phyloP scores from a whole-genome alignment of 2,113 vertebrate genomes.

The Nyctibius bracteatus region DNA sequence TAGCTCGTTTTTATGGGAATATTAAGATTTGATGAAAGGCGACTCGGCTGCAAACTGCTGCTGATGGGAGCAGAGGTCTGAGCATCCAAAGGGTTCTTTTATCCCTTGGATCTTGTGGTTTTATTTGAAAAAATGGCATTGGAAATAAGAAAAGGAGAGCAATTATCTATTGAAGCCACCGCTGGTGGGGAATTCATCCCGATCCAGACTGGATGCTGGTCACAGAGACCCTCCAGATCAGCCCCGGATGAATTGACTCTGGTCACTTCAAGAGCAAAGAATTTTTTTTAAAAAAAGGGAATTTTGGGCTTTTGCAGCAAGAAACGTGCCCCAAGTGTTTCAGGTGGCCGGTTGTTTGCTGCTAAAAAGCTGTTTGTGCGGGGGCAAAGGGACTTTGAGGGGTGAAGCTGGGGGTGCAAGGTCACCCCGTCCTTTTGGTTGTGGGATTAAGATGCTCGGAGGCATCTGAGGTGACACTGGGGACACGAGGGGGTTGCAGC shows the following conservation, averaged over 20 bases:
- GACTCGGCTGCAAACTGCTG: background rate
- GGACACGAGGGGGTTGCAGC: background rate
- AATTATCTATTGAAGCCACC: background rate
- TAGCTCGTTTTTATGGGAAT: background rate
- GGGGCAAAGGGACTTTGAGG: background rate
- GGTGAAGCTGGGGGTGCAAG: background rate
- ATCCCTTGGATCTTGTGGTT: background rate
- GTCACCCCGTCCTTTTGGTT: background rate
- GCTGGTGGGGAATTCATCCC: background rate
- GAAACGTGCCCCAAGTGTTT: background rate
- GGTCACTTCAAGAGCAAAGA: background rate
- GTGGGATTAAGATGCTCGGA: background rate
- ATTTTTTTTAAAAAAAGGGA: background rate
- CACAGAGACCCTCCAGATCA: background rate
- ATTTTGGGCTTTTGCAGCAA: background rate
- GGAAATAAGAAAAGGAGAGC: background rate
- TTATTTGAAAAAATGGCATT: background rate
- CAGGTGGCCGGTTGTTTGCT: background rate
- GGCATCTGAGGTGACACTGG: background rate
- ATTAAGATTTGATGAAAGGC: background rate
- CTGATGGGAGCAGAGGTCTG: background rate
- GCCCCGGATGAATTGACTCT: background rate
- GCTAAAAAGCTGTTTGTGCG: background rate
- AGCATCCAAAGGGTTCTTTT: background rate
- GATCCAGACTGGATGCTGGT: background rate